These are phyloP conservation scores for Pseudomyrmex cubaensis DNA, from an alignment of 1,140 invertebrate species.

Conservation along the genomic window DNA sequence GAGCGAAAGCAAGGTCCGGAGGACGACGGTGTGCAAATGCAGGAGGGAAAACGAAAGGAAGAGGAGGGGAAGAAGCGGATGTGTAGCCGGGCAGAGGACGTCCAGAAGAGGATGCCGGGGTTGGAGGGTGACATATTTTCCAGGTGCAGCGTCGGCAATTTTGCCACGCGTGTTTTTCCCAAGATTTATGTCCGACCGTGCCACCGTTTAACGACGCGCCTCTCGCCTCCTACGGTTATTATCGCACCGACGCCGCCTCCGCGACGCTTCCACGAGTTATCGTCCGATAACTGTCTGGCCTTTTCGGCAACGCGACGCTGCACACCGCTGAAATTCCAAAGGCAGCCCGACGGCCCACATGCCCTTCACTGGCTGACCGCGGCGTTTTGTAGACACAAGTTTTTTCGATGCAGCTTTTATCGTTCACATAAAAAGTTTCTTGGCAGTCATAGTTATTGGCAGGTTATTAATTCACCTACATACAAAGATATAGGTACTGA, in stretches of 20 bases:
- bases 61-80: slow-evolving; percentile 7
- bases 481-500: too few species aligned
- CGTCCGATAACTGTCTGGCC: slow-evolving; percentile 73
- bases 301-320: slow-evolving; percentile 66
- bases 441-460: too few species aligned
- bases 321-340: slow-evolving; percentile 68
- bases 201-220: slow-evolving; percentile 73
- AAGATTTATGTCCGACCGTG: slow-evolving; percentile 72
- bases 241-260: slow-evolving; percentile 41
- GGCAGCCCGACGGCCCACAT: slow-evolving; percentile 25
- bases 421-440: too few species aligned
- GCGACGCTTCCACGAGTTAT: slow-evolving; percentile 65
- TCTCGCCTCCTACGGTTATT: slow-evolving; percentile 73
- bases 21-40: slow-evolving; percentile 40
- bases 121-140: slow-evolving; percentile 69
- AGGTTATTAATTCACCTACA: too few species aligned
- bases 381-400: not conserved
- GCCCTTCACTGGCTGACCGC: not conserved
- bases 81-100: too few species aligned
- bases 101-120: not conserved
- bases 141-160: slow-evolving; percentile 68
- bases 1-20: slow-evolving; percentile 19
- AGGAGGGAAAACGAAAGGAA: not conserved
- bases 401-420: too few species aligned
- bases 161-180: slow-evolving; percentile 75